Base-by-base conservation (phyloP, 2,797 vertebrate genomes). In the Tokudaia muenninki region DNA sequence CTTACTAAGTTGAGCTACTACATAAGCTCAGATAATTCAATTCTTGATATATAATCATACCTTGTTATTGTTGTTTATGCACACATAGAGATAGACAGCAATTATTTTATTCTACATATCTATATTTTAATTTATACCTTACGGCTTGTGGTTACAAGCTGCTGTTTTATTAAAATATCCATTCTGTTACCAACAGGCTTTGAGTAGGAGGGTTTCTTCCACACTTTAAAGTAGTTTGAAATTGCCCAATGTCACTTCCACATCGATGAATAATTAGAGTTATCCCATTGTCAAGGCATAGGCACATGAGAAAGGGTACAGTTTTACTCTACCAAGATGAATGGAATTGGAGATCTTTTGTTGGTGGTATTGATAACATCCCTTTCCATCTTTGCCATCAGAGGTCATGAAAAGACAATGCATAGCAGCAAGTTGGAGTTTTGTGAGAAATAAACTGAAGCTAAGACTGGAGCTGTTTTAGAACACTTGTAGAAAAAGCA, bases 331-430 rank as follows among this genome's bases (percentile, higher is more conserved):
- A 93, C 75, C 5, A 79, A 95, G 24, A 34, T 87, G 44, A 92
- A 52, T n/a, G 29, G 17, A 72, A 82, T 91, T 94, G 65, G 8
- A 52, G 13, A 31, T 16, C 65, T 55, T 90, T 84, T 96, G 78
- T 84, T 77, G 37, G 57, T 90, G 57, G 57, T 93, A 26, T 96
- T 93, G 97, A 55, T 94, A 78, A 94, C 74, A 91, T 96, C 95
- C 97, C 90, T 98, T 98, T 97, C 87, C 74, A 63, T 70, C 98
- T 98, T 94, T 93, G 37, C 97, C 98, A 98, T 98, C 91, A 96
- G 98, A 98, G 98, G 97, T 98, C 98, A 96, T 97, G 94, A 96
- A 96, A 97, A 97, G 90, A 98, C 95, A 98, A 65, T 63, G 44
- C 90, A 97, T 91, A 96, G n/a, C 72, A 94, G 77, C 94, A 92